A percentile compares a stretch with the other conserved stretches of the same genome.
Evolutionary conservation across 1,140 invertebrate genomes (phyloP).

Genomic region (Atta texana): DNA sequence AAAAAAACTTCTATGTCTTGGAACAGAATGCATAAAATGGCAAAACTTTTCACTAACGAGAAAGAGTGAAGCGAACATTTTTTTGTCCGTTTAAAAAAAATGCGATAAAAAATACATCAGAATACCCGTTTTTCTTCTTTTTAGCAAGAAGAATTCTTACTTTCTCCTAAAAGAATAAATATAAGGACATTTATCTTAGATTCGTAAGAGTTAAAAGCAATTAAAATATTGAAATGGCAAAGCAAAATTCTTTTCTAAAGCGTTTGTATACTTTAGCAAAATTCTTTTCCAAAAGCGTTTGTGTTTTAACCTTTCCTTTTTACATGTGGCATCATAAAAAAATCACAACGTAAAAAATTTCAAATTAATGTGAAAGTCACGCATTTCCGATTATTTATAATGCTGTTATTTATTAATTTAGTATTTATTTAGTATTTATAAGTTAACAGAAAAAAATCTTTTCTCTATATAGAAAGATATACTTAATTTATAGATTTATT

Average conservation of each 20-base stretch:
- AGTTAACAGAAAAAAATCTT: neutral
- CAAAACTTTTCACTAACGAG: neutral
- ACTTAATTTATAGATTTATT: neutral
- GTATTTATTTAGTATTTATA: too few relatives aligned
- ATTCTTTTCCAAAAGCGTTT: too few relatives aligned
- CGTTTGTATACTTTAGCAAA: too few relatives aligned
- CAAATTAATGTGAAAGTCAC: neutral
- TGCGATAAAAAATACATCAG: too few relatives aligned
- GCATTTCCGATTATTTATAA: neutral
- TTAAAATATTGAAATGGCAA: neutral
- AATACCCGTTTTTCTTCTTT: neutral
- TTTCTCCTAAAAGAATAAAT: neutral
- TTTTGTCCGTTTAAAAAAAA: neutral
- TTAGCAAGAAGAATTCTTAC: neutral
- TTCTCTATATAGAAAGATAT: neutral
- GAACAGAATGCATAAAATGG: neutral
- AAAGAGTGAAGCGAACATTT: neutral
- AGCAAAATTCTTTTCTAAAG: too few relatives aligned
- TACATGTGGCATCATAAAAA: neutral
- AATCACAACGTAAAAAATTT: neutral
- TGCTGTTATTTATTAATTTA: neutral
- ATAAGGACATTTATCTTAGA: neutral
- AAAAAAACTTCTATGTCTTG: neutral
- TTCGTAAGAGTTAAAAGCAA: neutral
- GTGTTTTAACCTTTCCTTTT: too few relatives aligned